These are phyloP conservation scores for Ammospiza caudacuta DNA, from an alignment of 2,113 vertebrate species.

Conservation along the genomic window DNA sequence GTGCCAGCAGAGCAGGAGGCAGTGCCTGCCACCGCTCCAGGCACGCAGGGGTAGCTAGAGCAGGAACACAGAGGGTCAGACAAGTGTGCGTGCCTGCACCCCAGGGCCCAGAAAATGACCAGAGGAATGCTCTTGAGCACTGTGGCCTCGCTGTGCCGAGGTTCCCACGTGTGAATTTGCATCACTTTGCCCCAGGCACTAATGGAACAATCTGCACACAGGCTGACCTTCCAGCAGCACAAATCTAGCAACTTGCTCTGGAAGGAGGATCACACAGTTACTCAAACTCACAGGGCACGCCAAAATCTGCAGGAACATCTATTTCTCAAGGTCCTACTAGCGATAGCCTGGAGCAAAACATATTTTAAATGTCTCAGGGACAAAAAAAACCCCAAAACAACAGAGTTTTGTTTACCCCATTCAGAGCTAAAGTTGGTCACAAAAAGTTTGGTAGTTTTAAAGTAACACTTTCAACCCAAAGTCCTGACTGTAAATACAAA, in stretches of 20 bases:
- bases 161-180: neutral
- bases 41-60: fast-evolving
- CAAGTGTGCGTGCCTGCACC: neutral
- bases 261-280: neutral
- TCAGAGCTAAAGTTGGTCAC: neutral
- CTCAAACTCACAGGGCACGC: neutral
- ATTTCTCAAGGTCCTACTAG: neutral
- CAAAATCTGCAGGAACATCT: neutral
- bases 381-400: neutral
- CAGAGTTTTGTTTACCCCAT: neutral
- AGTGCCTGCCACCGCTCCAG: neutral
- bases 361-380: neutral
- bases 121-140: neutral
- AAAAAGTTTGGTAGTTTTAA: neutral
- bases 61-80: neutral
- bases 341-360: neutral
- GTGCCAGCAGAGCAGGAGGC: neutral
- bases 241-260: neutral
- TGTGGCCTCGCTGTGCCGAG: neutral
- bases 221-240: neutral
- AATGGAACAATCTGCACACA: neutral
- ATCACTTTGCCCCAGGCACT: fast-evolving
- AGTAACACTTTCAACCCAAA: neutral
- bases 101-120: neutral
- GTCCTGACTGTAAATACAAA: neutral